phyloP scores from a whole-genome alignment of 2,888 invertebrate genomes.

The Ceriagrion tenellum region DNA sequence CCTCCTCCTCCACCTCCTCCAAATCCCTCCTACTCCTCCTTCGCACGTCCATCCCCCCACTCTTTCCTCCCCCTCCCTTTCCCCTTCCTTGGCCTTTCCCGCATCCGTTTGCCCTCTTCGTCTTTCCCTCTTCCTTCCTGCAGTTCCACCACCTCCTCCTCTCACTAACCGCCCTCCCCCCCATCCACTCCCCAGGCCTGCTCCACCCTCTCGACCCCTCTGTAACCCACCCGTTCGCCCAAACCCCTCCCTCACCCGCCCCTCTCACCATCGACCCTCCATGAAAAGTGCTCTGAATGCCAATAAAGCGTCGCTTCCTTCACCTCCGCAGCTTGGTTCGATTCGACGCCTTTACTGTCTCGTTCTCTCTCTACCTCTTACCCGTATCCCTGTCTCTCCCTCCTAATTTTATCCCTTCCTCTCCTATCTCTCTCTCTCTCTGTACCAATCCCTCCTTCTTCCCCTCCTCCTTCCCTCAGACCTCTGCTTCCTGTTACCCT shows the following conservation, averaged over 20 bases:
- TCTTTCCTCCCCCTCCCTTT: background rate
- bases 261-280: conserved; percentile 18
- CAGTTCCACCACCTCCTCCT: background rate
- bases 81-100: background rate
- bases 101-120: background rate
- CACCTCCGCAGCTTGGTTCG: conserved; percentile 37
- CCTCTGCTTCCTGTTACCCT: background rate
- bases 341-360: background rate
- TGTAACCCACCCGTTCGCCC: background rate
- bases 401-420: background rate
- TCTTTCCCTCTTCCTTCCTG: conserved; percentile 12
- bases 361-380: background rate
- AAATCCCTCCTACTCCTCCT: background rate
- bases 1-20: background rate
- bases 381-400: background rate
- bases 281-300: conserved; percentile 51
- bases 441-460: too few species aligned
- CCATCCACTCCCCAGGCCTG: background rate
- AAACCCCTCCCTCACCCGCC: background rate
- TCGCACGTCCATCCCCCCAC: background rate
- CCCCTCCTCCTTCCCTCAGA: background rate
- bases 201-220: background rate
- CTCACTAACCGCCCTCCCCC: background rate
- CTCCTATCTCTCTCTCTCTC: too few species aligned
- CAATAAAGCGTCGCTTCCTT: conserved; percentile 41